Conservation (phyloP, 2,888 invertebrate genomes). For the Ditula angustiorana region DNA sequence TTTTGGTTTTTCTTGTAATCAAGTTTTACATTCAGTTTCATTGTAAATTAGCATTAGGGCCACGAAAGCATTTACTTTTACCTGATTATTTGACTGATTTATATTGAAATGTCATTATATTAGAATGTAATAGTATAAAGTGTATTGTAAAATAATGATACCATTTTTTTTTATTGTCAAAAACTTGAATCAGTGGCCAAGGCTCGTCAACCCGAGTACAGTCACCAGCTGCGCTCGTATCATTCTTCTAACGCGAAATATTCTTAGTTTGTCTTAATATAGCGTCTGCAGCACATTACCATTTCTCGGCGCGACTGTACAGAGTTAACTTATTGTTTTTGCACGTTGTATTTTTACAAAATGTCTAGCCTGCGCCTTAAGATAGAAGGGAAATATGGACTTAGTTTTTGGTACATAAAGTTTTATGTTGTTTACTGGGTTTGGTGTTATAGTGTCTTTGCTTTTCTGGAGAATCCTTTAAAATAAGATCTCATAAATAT, state of each 20-base stretch:
- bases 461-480: neutral
- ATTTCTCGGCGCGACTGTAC: slow-evolving; percentile 60
- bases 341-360: slow-evolving; percentile 20
- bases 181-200: slow-evolving; percentile 5
- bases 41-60: too few species aligned
- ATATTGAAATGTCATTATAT: neutral
- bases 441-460: neutral
- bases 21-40: too few species aligned
- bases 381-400: slow-evolving; percentile 29
- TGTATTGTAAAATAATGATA: neutral
- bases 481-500: too few species aligned
- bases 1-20: too few species aligned
- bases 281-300: slow-evolving; percentile 57
- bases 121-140: neutral
- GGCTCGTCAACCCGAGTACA: slow-evolving; percentile 26
- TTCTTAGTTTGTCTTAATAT: slow-evolving; percentile 60
- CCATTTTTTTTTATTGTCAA: neutral
- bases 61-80: too few species aligned
- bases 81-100: too few species aligned
- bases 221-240: slow-evolving; percentile 53
- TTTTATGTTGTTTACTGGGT: neutral
- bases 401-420: neutral
- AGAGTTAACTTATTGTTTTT: slow-evolving; percentile 34
- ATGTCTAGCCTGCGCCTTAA: slow-evolving; percentile 7
- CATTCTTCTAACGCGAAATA: slow-evolving; percentile 54